Conservation (phyloP, 2,888 invertebrate species). For the Lasioglossum villosulum region DNA sequence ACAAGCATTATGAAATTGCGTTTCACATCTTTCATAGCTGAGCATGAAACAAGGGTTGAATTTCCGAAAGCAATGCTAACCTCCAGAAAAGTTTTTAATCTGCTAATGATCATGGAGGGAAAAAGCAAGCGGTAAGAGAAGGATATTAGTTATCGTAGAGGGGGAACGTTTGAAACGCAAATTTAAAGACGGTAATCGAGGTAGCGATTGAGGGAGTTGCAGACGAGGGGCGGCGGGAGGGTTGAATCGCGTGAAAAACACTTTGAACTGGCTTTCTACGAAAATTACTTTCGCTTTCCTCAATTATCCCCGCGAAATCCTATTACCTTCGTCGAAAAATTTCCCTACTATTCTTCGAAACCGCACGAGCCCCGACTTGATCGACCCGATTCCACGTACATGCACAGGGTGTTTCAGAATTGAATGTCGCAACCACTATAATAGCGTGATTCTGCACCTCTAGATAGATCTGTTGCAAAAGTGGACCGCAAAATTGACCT, state of each 20-base stretch:
- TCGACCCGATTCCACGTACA: slow-evolving; percentile 22
- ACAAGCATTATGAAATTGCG: too few relatives aligned
- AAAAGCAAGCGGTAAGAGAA: not conserved
- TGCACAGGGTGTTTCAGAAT: too few relatives aligned
- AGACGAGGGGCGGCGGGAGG: not conserved
- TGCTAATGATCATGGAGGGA: not conserved
- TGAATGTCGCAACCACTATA: too few relatives aligned
- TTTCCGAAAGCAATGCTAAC: too few relatives aligned
- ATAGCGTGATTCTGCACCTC: too few relatives aligned
- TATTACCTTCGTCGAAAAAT: slow-evolving; percentile 36
- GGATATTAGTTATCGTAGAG: not conserved
- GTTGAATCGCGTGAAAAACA: slow-evolving; percentile 1
- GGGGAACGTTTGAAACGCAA: not conserved
- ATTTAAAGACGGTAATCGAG: slow-evolving; percentile 3
- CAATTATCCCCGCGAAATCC: slow-evolving; percentile 39
- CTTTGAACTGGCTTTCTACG: not conserved
- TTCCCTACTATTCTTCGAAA: slow-evolving; percentile 40
- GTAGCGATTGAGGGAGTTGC: slow-evolving; percentile 2
- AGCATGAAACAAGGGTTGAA: not conserved
- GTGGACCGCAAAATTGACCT: too few relatives aligned
- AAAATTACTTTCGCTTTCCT: slow-evolving; percentile 39
- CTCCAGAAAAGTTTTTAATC: not conserved
- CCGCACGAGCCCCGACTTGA: slow-evolving; percentile 20
- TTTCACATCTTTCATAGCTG: not conserved
- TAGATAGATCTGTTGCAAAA: too few relatives aligned